A percentile compares a stretch with the other conserved stretches of the same genome.
Evolutionary conservation across 2,113 vertebrate genomes (phyloP).

Genomic region (Lathamus discolor): DNA sequence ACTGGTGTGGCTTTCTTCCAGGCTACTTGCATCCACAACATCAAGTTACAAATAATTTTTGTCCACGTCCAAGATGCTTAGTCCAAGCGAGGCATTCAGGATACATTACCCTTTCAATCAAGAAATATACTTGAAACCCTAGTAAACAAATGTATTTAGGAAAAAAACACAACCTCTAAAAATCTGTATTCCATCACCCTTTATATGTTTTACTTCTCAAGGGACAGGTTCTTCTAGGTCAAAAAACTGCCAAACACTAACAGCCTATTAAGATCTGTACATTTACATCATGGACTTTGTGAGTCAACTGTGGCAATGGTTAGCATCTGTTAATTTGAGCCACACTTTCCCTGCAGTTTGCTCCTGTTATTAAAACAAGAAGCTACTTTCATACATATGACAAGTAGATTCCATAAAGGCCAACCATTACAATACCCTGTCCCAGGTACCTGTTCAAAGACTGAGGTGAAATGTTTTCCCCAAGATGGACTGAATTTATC

Average conservation of each 20-base stretch:
- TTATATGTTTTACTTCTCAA: not conserved
- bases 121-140: not conserved
- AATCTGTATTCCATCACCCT: not conserved
- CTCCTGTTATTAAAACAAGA: not conserved
- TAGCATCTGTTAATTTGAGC: not conserved
- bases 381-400: not conserved
- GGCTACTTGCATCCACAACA: not conserved
- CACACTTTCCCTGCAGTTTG: not conserved
- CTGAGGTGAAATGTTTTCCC: not conserved
- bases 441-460: not conserved
- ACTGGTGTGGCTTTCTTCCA: not conserved
- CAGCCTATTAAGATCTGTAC: not conserved
- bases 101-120: not conserved
- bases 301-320: not conserved
- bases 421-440: not conserved
- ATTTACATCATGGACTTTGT: not conserved
- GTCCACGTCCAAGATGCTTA: not conserved
- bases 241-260: not conserved
- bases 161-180: not conserved
- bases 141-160: not conserved
- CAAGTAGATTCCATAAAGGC: not conserved
- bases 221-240: not conserved
- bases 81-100: not conserved
- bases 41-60: not conserved
- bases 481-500: not conserved